phyloP scores from a whole-genome alignment of 2,888 invertebrate species.

The Julus scanicus region DNA sequence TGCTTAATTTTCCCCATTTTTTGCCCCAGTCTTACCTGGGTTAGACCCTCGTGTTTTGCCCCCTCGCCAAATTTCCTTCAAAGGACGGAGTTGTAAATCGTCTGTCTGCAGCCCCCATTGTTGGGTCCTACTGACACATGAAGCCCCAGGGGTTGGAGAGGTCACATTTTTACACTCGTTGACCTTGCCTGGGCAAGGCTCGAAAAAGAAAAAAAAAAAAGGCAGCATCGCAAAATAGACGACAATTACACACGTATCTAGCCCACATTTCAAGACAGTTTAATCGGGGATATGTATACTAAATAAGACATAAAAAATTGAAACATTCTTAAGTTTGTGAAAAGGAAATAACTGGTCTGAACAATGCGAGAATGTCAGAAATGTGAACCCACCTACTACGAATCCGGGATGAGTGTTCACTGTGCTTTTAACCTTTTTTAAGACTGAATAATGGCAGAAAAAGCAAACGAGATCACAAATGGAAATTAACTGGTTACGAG shows the following conservation, averaged over 20 bases:
- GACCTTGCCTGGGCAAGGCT: not conserved
- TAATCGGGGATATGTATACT: not conserved
- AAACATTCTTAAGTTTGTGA: not conserved
- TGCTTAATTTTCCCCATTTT: not conserved
- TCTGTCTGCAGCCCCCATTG: slow-evolving; percentile 28
- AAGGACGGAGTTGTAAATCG: slow-evolving; percentile 16
- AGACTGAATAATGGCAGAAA: not conserved
- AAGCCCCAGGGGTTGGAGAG: slow-evolving; percentile 25
- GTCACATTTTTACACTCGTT: slow-evolving; percentile 1
- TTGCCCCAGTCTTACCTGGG: not conserved
- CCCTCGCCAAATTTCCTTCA: slow-evolving; percentile 17
- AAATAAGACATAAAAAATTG: not conserved
- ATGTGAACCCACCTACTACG: slow-evolving; percentile 8
- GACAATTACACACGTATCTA: not conserved
- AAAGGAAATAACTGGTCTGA: slow-evolving; percentile 30
- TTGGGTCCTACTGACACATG: slow-evolving; percentile 32
- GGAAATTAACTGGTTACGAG: too few relatives aligned
- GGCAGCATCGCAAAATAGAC: not conserved
- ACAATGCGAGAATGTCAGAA: slow-evolving; percentile 8
- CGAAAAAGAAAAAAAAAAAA: not conserved
- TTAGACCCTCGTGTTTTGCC: not conserved
- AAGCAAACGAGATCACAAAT: not conserved
- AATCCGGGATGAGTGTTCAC: not conserved
- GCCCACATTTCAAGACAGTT: slow-evolving; percentile 13
- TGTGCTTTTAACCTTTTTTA: not conserved